Conservation (phyloP, 2,888 invertebrate species). For the Blastobasis lacticolella region DNA sequence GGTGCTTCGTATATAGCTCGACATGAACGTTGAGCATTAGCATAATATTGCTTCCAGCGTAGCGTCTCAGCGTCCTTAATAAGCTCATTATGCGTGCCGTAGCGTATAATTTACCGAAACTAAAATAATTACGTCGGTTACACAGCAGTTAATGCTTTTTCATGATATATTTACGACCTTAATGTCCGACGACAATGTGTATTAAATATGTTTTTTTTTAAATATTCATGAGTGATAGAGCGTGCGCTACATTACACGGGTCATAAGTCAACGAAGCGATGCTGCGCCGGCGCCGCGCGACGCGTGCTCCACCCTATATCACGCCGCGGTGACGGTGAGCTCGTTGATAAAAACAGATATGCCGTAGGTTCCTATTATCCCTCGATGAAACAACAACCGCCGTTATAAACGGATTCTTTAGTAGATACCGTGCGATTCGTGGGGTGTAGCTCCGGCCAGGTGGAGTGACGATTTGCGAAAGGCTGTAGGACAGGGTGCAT, state of each 20-base stretch:
- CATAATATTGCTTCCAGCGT: background rate
- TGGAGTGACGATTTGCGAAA: no score
- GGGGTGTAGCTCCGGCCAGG: no score
- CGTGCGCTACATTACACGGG: slow-evolving; percentile 64
- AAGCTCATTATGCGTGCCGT: slow-evolving; percentile 48
- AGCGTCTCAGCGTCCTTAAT: slow-evolving; percentile 46
- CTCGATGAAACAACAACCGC: no score
- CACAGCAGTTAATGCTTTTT: slow-evolving; percentile 42
- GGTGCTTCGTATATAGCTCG: no score
- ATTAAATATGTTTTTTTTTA: slow-evolving; percentile 60
- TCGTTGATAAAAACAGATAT: no score
- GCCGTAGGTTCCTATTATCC: no score
- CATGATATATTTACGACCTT: slow-evolving; percentile 60
- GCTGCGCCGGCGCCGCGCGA: slow-evolving; percentile 34
- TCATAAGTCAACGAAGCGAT: slow-evolving; percentile 67
- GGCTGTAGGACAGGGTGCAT: no score
- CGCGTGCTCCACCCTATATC: slow-evolving; percentile 35
- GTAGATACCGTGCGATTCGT: no score
- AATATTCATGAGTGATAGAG: slow-evolving; percentile 72
- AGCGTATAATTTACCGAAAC: slow-evolving; percentile 48
- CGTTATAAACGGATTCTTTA: no score
- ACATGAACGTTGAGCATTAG: no score
- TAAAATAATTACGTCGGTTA: slow-evolving; percentile 56
- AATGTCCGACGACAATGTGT: slow-evolving; percentile 46
- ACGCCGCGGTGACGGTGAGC: slow-evolving; percentile 15